Evolutionary conservation across 2,797 vertebrate genomes (phyloP), one percentile per base, ranked within the genome.

Genomic region (Schizopygopsis malacanthus): DNA sequence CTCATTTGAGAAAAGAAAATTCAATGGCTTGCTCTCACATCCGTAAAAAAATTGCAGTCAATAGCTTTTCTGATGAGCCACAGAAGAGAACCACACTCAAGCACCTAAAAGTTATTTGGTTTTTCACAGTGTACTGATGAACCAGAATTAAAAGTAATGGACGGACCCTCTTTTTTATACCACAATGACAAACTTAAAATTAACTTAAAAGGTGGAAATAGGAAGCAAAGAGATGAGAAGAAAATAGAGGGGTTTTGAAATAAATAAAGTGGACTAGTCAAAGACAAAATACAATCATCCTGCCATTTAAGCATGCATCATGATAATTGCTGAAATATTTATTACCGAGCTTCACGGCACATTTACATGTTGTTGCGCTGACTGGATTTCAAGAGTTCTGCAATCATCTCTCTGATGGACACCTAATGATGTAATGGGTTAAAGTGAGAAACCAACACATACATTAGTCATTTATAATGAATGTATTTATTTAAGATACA

Each of bases 71-170:
- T 86, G 79, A 82, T 85, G 85, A 86, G 78, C 80, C 52, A 22
- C 54, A 45, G n/a, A 81, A 80, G 80, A 86, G 82, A 63, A 50
- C 13, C 72, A 54, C 50, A 85, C 85, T 84, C 84, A 84, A 88
- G 71, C 83, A 84, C 76, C 75, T 85, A 61, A 20, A 87, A 78
- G 84, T 88, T 70, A 85, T 86, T 85, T 81, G 61, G 89, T 88
- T 88, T 77, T 77, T 72, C 88, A 86, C 61, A 76, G 73, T 43
- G 82, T 63, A 43, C 86, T 77, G 65, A 89, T 70, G 45, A 59
- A 59, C 79, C 41, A 80, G 81, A 89, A 88, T 86, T 85, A 85
- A 86, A 86, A 77, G 79, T 54, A 78, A 87, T 79, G 43, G 13
- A 33, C 56, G 72, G 22, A 25, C 28, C 73, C 28, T 39, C 79